Evolutionary conservation across 1,140 invertebrate species (phyloP), one percentile per base, ranked within the genome.

Genomic region (Sarcophaga peregrina): DNA sequence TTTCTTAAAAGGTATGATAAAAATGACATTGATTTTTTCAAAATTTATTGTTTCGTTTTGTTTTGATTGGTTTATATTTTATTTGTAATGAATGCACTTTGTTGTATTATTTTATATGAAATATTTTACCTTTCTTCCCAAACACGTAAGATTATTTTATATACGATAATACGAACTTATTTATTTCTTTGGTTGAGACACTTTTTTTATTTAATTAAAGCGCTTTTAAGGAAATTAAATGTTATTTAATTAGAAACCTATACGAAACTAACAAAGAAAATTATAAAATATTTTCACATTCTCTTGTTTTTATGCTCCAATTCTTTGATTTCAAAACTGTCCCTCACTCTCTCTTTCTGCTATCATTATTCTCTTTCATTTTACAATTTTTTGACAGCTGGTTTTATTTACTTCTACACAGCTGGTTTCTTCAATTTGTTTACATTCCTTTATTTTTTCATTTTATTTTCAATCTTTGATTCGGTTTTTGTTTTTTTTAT

Each of bases 1-100:
- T 15, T 62, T 62, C 1, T 37, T 37, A 37, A 5, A n/a, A 62
- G 6, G 54, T 15, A 62, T 68, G 62, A 20, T 37, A 68, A 68
- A 9, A 68, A 68, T 68, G 62, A 68, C 62, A 68, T 68, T 68
- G 62, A 68, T 68, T 68, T 68, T 68, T 68, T 25, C 11, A 20
- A 68, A 58, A 58, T 20, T 25, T 8, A 37, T 2, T 37, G 1
- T 37, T 2, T 37, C 4, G 9, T 52, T 52, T 10, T 52, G 8
- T 10, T 52, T 52, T 13, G 13, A 52, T 52, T 52, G 50, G 50
- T 52, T 10, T 52, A 9, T 52, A 52, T 52, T 37, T 37, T 37
- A 37, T 37, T 37, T 37, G 25, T 37, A 37, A 37, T 37, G 1
- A 37, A 37, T 52, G 50, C 17, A 68, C 17, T 68, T 17, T n/a